Conservation (phyloP, 2,888 invertebrate species). For the Blomia tropicalis region DNA sequence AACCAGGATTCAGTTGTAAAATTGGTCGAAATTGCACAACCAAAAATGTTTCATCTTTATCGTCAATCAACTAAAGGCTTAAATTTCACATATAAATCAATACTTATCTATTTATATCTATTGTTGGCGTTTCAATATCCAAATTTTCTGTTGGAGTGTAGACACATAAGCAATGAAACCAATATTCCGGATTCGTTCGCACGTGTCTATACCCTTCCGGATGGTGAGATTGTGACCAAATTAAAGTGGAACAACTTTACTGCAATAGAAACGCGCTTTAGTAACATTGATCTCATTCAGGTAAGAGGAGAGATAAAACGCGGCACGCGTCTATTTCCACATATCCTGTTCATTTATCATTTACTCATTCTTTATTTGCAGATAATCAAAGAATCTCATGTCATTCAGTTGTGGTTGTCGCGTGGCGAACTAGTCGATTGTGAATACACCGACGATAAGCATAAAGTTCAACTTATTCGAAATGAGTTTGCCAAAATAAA, state of each 20-base stretch:
- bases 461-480: conserved; percentile 45
- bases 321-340: neutral
- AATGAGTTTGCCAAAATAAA: conserved; percentile 38
- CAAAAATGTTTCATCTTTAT: too few species aligned
- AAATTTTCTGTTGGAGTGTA: too few species aligned
- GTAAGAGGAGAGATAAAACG: too few species aligned
- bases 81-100: too few species aligned
- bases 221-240: conserved; percentile 19
- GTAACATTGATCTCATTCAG: conserved; percentile 12
- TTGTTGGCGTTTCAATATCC: too few species aligned
- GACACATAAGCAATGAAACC: neutral
- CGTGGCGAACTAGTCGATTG: conserved; percentile 45
- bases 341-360: neutral
- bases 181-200: conserved; percentile 8
- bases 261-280: conserved; percentile 18
- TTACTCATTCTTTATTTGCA: neutral
- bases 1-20: too few species aligned
- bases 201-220: neutral
- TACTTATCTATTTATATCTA: too few species aligned
- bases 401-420: conserved; percentile 22
- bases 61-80: too few species aligned
- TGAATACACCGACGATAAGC: conserved; percentile 46
- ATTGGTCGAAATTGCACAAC: too few species aligned
- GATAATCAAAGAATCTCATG: conserved; percentile 14
- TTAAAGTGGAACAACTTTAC: conserved; percentile 7